Evolutionary conservation across 1,140 invertebrate genomes (phyloP).

Genomic region (Sycophaga agraensis): DNA sequence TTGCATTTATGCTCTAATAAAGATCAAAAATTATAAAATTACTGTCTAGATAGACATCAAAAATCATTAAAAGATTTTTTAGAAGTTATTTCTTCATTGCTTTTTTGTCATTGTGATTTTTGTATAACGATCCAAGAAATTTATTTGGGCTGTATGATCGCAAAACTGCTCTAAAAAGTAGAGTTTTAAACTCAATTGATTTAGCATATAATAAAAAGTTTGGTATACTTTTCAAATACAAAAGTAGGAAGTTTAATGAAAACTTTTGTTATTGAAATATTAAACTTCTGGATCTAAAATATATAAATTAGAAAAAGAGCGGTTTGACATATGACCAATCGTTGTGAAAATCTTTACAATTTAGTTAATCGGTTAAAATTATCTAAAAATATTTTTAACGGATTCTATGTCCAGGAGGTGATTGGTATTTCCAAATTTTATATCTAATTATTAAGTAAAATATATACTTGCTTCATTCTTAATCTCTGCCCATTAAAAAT

Average conservation of each 20-base stretch:
- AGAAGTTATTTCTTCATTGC: too few relatives aligned
- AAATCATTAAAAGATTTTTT: constrained; percentile 14
- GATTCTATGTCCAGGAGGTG: not conserved
- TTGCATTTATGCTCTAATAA: constrained; percentile 24
- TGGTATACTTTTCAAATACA: not conserved
- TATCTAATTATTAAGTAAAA: constrained; percentile 19
- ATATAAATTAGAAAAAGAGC: too few relatives aligned
- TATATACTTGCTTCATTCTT: constrained; percentile 23
- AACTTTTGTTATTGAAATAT: too few relatives aligned
- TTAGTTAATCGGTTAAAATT: not conserved
- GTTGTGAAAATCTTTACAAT: not conserved
- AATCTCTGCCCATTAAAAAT: constrained; percentile 16
- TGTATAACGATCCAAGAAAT: not conserved
- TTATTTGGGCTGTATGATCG: not conserved
- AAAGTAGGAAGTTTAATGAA: too few relatives aligned
- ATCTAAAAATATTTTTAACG: constrained; percentile 6
- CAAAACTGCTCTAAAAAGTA: not conserved
- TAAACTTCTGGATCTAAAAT: too few relatives aligned
- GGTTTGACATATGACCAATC: not conserved
- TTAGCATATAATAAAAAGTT: too few relatives aligned
- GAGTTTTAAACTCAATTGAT: not conserved
- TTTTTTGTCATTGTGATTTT: too few relatives aligned
- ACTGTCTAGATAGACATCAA: constrained; percentile 15
- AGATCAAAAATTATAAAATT: constrained; percentile 19
- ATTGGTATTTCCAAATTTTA: constrained; percentile 19